Base-by-base conservation (phyloP, 2,113 vertebrate genomes). In the Crocuta crocuta region DNA sequence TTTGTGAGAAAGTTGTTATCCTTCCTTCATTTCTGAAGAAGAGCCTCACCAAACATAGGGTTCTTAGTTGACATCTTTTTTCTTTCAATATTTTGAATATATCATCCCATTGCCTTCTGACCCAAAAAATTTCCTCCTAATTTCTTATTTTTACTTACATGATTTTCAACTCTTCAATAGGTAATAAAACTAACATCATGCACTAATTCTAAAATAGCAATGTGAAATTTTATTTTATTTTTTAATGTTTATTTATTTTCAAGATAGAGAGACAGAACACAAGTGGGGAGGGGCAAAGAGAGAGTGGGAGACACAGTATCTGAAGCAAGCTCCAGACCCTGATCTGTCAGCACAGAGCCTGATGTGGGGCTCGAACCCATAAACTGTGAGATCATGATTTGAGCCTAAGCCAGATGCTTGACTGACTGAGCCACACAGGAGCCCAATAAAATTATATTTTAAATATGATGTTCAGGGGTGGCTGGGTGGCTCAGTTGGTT, bases 141-240 rank as follows among this genome's bases (percentile, higher is more conserved):
- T 76, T 92, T 96, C 76, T 95, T 80, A 88, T 39, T 55, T 53
- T 70, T 31, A 95, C 82, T 82, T 96, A 70, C 50, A 91, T 0
- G 10, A 78, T 80, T 89, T 86, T 85, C 58, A 97, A 82, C 6
- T 91, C 82, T 70, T 89, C 23, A 48, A 50, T 10, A 85, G 8
- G 16, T 79, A 89, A 70, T 89, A 97, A 85, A 84, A n/a, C 33
- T 89, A 88, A 95, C 88, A 35, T 55, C 45, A 95, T 31, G 19
- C 10, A 83, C 23, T 96, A 95, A 83, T 93, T 35, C 48, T 80
- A 86, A 94, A 81, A 89, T 26, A 91, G 33, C 12, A 79, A 19
- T 43, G 86, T 79, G 19, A 88, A 94, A 50, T 79, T 79, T 39
- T 68, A 43, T 84, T 65, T 65, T 65, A 31, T 65, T 65, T 65